phyloP scores from a whole-genome alignment of 2,113 vertebrate genomes.

The Rattus rattus region DNA sequence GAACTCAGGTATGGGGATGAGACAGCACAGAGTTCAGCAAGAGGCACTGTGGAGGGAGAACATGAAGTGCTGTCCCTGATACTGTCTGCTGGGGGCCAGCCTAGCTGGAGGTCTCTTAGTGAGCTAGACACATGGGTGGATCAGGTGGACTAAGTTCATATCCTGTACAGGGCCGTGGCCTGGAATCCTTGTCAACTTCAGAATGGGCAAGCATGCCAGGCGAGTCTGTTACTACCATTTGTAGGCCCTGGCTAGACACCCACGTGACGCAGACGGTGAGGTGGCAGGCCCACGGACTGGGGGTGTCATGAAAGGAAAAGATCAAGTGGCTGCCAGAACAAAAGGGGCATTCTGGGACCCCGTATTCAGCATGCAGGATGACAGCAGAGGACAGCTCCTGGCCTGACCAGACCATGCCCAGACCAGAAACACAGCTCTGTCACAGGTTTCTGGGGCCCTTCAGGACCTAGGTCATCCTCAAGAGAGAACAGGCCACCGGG shows the following conservation, averaged over 20 bases:
- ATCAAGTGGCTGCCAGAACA: neutral
- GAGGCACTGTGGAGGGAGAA: neutral
- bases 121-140: no score
- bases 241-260: neutral
- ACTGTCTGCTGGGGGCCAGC: no score
- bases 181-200: neutral
- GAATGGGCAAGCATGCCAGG: neutral
- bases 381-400: neutral
- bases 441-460: no score
- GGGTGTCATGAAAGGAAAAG: neutral
- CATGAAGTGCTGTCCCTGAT: neutral
- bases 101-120: neutral
- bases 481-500: neutral
- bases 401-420: neutral
- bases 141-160: neutral
- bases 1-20: neutral
- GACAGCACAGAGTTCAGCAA: neutral
- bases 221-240: neutral
- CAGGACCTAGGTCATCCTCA: neutral
- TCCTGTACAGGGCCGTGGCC: neutral
- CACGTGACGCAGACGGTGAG: neutral
- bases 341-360: neutral
- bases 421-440: neutral
- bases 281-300: no score
- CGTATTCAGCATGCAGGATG: no score